Evolutionary conservation across 2,797 vertebrate genomes (phyloP).

Genomic region (Manis pentadactyla): DNA sequence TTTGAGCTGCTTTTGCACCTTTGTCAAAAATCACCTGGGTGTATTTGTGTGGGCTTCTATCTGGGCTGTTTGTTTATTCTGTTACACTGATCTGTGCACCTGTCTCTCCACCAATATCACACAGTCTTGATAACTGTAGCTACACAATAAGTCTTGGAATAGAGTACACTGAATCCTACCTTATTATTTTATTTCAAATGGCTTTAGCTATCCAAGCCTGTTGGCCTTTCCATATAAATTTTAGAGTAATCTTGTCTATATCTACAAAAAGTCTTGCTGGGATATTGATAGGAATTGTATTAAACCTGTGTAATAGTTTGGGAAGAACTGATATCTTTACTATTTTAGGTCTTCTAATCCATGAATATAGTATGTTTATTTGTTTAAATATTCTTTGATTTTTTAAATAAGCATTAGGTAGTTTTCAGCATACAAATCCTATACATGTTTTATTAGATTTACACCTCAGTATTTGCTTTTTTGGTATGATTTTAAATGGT

Average conservation of each 20-base stretch:
- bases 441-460: neutral
- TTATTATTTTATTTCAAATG: neutral
- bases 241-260: neutral
- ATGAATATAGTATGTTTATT: neutral
- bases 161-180: neutral
- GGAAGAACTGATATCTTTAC: neutral
- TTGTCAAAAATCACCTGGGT: neutral
- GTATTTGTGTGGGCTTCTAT: neutral
- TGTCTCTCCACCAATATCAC: neutral
- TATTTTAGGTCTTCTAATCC: neutral
- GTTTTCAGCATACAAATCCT: neutral
- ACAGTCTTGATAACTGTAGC: neutral
- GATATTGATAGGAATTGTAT: neutral
- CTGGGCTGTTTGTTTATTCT: neutral
- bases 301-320: neutral
- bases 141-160: neutral
- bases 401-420: neutral
- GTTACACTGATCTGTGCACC: neutral
- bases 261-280: neutral
- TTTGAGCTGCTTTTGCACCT: neutral
- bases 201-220: neutral
- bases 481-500: neutral
- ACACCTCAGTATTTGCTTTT: neutral
- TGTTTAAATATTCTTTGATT: neutral
- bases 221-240: neutral